These are phyloP conservation scores for Elysia crispata DNA, from an alignment of 2,888 invertebrate species.

Conservation along the genomic window DNA sequence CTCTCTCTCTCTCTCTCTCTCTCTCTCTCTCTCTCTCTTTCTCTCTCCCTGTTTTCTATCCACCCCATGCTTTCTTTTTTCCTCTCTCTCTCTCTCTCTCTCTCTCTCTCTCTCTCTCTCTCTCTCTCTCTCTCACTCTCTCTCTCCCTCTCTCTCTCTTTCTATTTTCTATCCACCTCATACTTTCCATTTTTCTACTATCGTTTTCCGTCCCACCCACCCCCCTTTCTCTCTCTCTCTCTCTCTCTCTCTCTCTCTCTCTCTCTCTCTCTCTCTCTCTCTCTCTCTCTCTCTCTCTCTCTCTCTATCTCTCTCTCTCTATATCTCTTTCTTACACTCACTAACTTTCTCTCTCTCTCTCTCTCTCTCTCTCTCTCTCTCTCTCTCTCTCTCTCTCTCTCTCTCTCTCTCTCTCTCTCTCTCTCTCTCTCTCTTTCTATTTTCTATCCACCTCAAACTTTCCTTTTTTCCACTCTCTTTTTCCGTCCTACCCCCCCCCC, in stretches of 20 bases:
- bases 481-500: too few relatives aligned
- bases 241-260: too few relatives aligned
- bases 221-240: too few relatives aligned
- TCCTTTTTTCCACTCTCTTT: not conserved
- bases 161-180: not conserved
- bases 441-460: not conserved
- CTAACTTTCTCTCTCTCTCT: conserved; percentile 16
- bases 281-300: too few relatives aligned
- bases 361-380: conserved; percentile 20
- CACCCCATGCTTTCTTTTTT: not conserved
- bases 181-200: not conserved
- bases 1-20: not conserved
- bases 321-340: conserved; percentile 6
- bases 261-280: too few relatives aligned
- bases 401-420: conserved; percentile 6
- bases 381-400: conserved; percentile 20
- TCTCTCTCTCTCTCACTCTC: conserved; percentile 20
- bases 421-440: not conserved
- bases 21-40: not conserved
- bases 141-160: not conserved
- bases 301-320: not conserved
- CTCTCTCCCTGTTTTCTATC: too few relatives aligned
- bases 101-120: conserved; percentile 12
- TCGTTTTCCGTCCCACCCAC: too few relatives aligned
- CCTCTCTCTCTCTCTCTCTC: conserved; percentile 6